phyloP scores from a whole-genome alignment of 2,113 vertebrate species.

The Chaenogobius annularis region DNA sequence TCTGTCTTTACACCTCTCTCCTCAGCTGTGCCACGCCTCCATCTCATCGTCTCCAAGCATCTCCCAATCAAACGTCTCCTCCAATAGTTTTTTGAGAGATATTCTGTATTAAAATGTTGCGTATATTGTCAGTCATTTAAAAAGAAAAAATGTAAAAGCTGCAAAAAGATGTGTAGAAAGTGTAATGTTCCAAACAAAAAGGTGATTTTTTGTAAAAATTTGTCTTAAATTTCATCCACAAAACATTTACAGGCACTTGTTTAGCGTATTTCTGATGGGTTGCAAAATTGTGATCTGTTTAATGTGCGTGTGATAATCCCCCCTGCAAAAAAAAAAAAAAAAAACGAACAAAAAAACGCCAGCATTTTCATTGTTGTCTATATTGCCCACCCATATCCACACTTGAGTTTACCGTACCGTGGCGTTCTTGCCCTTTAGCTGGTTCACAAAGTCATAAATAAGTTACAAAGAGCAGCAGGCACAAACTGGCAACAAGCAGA shows the following conservation, averaged over 20 bases:
- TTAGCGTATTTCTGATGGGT: too few species aligned
- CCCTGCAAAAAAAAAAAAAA: too few species aligned
- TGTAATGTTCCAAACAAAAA: too few species aligned
- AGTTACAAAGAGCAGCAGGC: conserved; percentile 43
- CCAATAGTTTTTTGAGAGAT: too few species aligned
- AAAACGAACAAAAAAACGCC: too few species aligned
- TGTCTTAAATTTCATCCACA: too few species aligned
- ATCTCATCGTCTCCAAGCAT: conserved; percentile 39
- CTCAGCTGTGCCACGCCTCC: background rate
- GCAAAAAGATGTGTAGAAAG: too few species aligned
- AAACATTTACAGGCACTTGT: background rate
- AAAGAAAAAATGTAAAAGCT: too few species aligned
- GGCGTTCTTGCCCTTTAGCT: conserved; percentile 16
- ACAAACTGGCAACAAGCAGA: conserved; percentile 26
- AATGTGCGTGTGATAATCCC: too few species aligned
- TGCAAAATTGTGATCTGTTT: too few species aligned
- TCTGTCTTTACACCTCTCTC: conserved; percentile 7
- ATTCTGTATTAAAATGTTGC: too few species aligned
- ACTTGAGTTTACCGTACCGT: conserved; percentile 19
- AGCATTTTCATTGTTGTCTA: background rate
- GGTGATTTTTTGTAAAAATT: background rate
- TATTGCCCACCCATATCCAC: conserved; percentile 12
- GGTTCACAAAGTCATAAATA: conserved; percentile 65
- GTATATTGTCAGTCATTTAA: too few species aligned
- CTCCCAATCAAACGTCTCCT: background rate